Conservation (phyloP, 2,113 vertebrate species). For the Tachuris rubrigastra region DNA sequence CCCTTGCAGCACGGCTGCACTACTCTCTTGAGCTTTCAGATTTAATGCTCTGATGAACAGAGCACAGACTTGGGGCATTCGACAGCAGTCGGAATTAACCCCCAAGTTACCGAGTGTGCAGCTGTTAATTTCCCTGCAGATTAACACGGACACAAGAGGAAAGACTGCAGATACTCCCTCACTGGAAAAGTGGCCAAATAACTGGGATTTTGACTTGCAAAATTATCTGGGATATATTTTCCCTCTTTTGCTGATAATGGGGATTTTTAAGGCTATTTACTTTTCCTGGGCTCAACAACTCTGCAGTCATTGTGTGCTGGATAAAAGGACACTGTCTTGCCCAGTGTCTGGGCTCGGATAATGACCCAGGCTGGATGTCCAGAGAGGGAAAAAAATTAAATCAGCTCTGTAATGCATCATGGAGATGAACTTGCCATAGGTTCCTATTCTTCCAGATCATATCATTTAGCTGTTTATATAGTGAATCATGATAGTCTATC, state of each 20-base stretch:
- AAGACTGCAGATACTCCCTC: background rate
- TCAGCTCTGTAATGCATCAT: background rate
- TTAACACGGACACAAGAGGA: background rate
- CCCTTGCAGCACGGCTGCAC: constrained; percentile 75
- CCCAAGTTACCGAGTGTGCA: constrained; percentile 7
- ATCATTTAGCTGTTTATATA: background rate
- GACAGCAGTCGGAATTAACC: constrained; percentile 76
- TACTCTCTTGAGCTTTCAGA: constrained; percentile 80
- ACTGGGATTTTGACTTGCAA: background rate
- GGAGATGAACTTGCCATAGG: constrained; percentile 1
- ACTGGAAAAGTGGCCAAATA: background rate
- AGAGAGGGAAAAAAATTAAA: background rate
- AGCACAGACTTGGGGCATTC: constrained; percentile 71
- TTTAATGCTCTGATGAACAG: constrained; percentile 83
- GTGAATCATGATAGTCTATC: background rate
- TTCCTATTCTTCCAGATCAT: background rate
- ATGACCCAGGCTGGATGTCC: background rate
- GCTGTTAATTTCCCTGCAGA: constrained; percentile 56
- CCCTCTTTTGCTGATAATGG: background rate
- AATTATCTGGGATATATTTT: background rate
- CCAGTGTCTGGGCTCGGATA: background rate
- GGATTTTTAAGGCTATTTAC: background rate
- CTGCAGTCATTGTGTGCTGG: background rate
- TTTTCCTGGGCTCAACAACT: background rate
- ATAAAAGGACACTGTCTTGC: background rate